A percentile compares a stretch with the other conserved stretches of the same genome.
Conservation (phyloP, 2,797 vertebrate species). For the Sebastolobus alascanus region DNA sequence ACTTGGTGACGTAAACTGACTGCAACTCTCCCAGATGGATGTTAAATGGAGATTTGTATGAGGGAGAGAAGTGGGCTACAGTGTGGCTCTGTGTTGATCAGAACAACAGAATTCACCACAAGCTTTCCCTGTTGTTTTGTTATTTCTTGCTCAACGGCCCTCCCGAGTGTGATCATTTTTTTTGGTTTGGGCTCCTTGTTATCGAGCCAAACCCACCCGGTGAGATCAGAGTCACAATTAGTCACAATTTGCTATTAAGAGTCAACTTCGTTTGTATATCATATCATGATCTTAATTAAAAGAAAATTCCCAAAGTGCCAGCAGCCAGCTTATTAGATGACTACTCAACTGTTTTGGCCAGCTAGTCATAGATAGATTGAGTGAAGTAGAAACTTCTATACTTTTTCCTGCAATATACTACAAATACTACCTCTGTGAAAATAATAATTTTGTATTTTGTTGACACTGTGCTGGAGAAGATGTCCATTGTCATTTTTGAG, state of each 20-base stretch:
- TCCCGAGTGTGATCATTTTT: constrained; percentile 10
- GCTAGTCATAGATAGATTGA: neutral
- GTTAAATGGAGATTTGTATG: constrained; percentile 2
- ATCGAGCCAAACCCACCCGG: constrained; percentile 17
- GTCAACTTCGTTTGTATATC: neutral
- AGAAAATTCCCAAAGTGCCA: neutral
- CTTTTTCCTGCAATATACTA: neutral
- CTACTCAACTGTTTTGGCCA: neutral
- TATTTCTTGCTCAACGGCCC: constrained; percentile 13
- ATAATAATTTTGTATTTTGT: neutral
- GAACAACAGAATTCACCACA: constrained; percentile 2
- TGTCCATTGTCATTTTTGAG: neutral
- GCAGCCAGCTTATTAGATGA: constrained; percentile 2
- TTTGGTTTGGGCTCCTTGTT: constrained; percentile 12
- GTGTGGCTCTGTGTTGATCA: constrained; percentile 5
- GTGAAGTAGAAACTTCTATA: neutral
- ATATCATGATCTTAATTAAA: constrained; percentile 25
- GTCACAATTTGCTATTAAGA: constrained; percentile 24
- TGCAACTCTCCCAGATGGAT: constrained; percentile 10
- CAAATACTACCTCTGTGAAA: neutral
- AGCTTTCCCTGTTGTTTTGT: constrained; percentile 12
- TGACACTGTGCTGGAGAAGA: neutral
- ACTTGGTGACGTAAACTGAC: neutral
- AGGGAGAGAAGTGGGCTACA: neutral
- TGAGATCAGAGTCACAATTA: constrained; percentile 39